Evolutionary conservation across 1,140 invertebrate species (phyloP), one percentile per base, ranked within the genome.

Genomic region (Zaprionus capensis): DNA sequence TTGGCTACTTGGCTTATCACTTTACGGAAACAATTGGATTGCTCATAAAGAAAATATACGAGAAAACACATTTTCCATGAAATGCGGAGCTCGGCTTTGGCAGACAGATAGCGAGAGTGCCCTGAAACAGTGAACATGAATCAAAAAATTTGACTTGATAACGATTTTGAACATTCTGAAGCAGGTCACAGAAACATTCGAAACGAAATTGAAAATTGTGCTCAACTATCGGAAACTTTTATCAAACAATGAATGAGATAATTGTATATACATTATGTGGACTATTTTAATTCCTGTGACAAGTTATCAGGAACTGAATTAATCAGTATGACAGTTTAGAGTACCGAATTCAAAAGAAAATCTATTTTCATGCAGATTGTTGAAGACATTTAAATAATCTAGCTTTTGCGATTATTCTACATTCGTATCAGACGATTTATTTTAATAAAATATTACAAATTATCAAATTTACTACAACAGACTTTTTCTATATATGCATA

Each of bases 41-140:
- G 71, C 70, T 82, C 79, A 49, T 81, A 72, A 81, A 76, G 80
- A 34, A 80, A 72, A 34, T 57, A 34, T 58, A 65, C 22, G n/a
- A 65, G 38, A 57, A 62, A 65, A 49, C 14, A 4, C 31, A 76
- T 68, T 15, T 51, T 24, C 12, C 46, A 51, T 24, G 11, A 24
- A 24, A 12, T 51, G 3, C 20, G 17, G 46, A 49, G 17, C 11
- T 24, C 41, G n/a, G 46, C 46, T 51, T 11, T 11, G 4, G 12
- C 20, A 51, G 68, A 26, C 68, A 75, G 76, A 82, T 80, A 51
- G 12, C 20, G 22, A 15, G 2, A 82, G 71, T 64, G 71, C 57
- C 49, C 44, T n/a, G 41, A 58, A 58, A 3, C 58, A 34, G 41
- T 11, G 12, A 22, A 51, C 4, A 53, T 62, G 28, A 70, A 36